phyloP scores from a whole-genome alignment of 2,797 vertebrate species.

The Sparus aurata region DNA sequence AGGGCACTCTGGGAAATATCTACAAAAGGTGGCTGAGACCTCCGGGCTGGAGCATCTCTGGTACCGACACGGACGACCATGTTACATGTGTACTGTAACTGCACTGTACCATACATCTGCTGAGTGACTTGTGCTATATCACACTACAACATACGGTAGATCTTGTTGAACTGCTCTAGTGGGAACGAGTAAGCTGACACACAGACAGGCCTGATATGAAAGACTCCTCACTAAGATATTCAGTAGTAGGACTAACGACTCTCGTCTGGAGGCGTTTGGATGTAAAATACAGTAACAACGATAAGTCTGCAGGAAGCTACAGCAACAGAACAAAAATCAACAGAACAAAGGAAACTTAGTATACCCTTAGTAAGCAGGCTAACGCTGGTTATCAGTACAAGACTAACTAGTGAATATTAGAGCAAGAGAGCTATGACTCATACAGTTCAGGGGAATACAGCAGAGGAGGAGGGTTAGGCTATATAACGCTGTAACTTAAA shows the following conservation, averaged over 20 bases:
- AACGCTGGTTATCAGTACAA: conserved; percentile 48
- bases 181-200: conserved; percentile 55
- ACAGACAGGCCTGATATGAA: conserved; percentile 52
- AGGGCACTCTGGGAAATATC: conserved; percentile 67
- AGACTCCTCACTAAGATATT: conserved; percentile 48
- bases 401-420: conserved; percentile 59
- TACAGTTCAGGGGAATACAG: conserved; percentile 34
- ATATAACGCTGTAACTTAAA: conserved; percentile 66
- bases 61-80: conserved; percentile 13
- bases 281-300: conserved; percentile 52
- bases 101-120: conserved; percentile 28
- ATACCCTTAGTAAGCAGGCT: conserved; percentile 42
- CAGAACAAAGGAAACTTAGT: conserved; percentile 58
- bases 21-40: conserved; percentile 64
- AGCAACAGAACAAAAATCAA: conserved; percentile 54
- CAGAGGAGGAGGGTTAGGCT: conserved; percentile 29
- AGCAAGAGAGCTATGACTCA: conserved; percentile 47
- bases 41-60: conserved; percentile 20
- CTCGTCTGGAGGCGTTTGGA: conserved; percentile 25
- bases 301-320: conserved; percentile 58
- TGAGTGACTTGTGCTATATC: conserved; percentile 50
- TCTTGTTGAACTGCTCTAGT: conserved; percentile 31
- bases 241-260: conserved; percentile 39
- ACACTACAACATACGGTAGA: conserved; percentile 35
- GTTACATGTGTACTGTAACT: conserved; percentile 15